A percentile compares a stretch with the other conserved stretches of the same genome.
These are phyloP conservation scores for Neodiprion lecontei DNA, from an alignment of 1,140 invertebrate genomes.

Conservation along the genomic window DNA sequence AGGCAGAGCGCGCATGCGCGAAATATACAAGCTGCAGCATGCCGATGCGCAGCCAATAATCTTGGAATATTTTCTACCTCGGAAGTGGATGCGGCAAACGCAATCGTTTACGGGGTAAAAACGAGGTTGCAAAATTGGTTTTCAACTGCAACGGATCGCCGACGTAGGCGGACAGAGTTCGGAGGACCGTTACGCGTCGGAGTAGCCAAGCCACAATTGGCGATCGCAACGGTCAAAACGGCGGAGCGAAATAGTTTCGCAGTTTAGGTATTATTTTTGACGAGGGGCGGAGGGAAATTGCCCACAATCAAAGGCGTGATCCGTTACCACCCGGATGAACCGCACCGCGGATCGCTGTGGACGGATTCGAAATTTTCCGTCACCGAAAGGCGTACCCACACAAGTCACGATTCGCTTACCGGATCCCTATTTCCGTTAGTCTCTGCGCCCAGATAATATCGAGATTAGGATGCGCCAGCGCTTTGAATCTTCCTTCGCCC, in stretches of 20 bases:
- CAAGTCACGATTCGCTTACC: not conserved
- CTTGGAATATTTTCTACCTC: not conserved
- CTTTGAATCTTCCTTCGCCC: not conserved
- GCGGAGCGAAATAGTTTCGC: not conserved
- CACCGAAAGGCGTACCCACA: not conserved
- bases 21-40: not conserved
- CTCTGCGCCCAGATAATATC: slow-evolving; percentile 51
- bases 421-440: not conserved
- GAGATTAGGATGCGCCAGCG: slow-evolving; percentile 48
- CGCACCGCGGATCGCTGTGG: not conserved
- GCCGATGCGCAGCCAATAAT: not conserved
- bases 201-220: not conserved
- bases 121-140: not conserved
- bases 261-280: not conserved
- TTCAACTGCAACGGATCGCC: not conserved
- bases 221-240: not conserved
- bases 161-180: not conserved
- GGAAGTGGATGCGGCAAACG: not conserved
- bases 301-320: not conserved
- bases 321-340: not conserved
- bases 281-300: not conserved
- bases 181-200: not conserved
- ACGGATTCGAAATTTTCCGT: not conserved
- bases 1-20: not conserved
- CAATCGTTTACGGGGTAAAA: not conserved